A percentile compares a stretch with the other conserved stretches of the same genome.
Conservation (phyloP, 2,113 vertebrate species). For the Vimba vimba region DNA sequence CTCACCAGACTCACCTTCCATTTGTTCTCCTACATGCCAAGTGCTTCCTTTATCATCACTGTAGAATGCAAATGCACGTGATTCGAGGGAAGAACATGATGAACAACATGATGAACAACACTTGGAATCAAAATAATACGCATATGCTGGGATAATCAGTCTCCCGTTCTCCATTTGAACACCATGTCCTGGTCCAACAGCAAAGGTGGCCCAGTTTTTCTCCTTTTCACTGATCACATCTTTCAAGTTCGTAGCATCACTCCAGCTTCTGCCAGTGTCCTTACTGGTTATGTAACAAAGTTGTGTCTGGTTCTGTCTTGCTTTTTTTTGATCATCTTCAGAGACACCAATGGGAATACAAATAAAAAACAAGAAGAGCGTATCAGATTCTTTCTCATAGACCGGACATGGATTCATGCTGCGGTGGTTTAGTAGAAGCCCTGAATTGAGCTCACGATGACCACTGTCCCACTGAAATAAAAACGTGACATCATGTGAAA, state of each 20-base stretch:
- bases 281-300: conserved; percentile 78
- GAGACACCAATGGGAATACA: conserved; percentile 69
- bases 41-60: conserved; percentile 74
- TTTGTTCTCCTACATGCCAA: conserved; percentile 65
- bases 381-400: conserved; percentile 38
- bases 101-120: too few species aligned
- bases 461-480: conserved; percentile 69
- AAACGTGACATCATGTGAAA: not conserved
- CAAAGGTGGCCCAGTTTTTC: conserved; percentile 79
- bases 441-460: conserved; percentile 62
- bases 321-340: conserved; percentile 74
- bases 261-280: conserved; percentile 77
- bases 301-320: conserved; percentile 73
- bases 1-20: conserved; percentile 66
- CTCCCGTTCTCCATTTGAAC: conserved; percentile 70
- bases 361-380: conserved; percentile 81
- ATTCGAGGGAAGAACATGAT: not conserved
- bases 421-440: conserved; percentile 55
- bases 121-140: conserved; percentile 61
- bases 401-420: conserved; percentile 64
- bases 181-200: conserved; percentile 81
- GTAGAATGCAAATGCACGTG: conserved; percentile 73
- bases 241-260: conserved; percentile 71
- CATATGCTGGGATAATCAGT: conserved; percentile 74
- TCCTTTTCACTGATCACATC: conserved; percentile 75